Percentiles rank a stretch among this genome's conserved stretches.
Evolutionary conservation across 2,888 invertebrate species (phyloP).

Genomic region (Helobdella robusta): DNA sequence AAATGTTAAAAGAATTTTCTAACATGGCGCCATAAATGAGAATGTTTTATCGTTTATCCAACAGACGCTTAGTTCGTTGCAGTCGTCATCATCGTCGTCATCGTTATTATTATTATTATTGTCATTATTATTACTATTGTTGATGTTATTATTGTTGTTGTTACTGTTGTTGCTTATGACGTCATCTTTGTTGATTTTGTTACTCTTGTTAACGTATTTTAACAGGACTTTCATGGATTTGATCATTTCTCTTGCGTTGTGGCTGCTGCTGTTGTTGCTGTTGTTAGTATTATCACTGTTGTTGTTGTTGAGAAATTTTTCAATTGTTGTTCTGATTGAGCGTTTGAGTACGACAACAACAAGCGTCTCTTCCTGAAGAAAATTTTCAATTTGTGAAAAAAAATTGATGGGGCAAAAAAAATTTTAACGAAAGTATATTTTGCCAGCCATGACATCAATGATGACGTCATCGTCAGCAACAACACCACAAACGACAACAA

Average conservation of each 20-base stretch:
- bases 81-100: background rate
- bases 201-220: background rate
- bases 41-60: too few species aligned
- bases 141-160: background rate
- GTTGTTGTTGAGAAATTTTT: background rate
- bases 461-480: too few species aligned
- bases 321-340: background rate
- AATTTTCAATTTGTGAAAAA: too few species aligned
- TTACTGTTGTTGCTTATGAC: background rate
- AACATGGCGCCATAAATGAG: too few species aligned
- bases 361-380: too few species aligned
- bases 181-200: background rate
- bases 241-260: conserved; percentile 6
- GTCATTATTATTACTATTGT: conserved; percentile 5
- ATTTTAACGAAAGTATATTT: too few species aligned
- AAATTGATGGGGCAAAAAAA: too few species aligned
- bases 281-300: background rate
- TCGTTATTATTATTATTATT: background rate
- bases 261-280: conserved; percentile 12
- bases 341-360: background rate
- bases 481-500: too few species aligned
- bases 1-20: background rate
- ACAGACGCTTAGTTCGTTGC: background rate
- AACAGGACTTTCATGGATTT: background rate
- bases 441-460: too few species aligned